Percentiles rank a stretch among this genome's conserved stretches.
These are phyloP conservation scores for Alauda arvensis DNA, from an alignment of 2,797 vertebrate genomes.

Conservation along the genomic window DNA sequence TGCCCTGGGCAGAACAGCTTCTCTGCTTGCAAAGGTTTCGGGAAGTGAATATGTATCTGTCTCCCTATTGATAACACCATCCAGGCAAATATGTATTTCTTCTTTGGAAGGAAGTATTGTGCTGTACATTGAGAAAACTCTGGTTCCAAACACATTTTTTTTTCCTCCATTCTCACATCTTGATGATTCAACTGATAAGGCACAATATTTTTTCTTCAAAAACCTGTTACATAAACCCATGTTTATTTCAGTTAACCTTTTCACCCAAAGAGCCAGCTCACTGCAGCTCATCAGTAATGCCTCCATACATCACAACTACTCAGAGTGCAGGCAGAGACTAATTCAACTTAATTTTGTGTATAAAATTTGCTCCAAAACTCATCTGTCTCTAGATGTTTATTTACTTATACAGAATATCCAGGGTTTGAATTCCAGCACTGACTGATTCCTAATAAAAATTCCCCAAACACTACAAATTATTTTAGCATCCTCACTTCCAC, in stretches of 20 bases:
- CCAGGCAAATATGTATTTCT: not conserved
- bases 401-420: not conserved
- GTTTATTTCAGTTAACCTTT: constrained; percentile 50
- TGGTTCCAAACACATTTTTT: not conserved
- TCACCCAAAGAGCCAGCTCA: constrained; percentile 4
- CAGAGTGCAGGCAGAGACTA: constrained; percentile 3
- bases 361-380: constrained; percentile 23
- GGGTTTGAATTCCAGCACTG: not conserved
- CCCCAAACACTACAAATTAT: not conserved
- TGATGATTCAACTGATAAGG: not conserved
- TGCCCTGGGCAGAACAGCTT: not conserved
- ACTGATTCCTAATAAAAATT: not conserved
- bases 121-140: not conserved
- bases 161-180: not conserved
- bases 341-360: constrained; percentile 3
- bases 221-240: not conserved
- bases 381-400: constrained; percentile 19
- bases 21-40: not conserved
- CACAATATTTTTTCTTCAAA: not conserved
- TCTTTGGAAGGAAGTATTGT: not conserved
- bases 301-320: not conserved
- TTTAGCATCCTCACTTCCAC: not conserved
- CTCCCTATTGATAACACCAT: not conserved
- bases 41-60: not conserved
- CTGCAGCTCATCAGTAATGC: constrained; percentile 5